Base-by-base conservation (phyloP, 2,797 vertebrate species). In the Sebastes matsubarae region DNA sequence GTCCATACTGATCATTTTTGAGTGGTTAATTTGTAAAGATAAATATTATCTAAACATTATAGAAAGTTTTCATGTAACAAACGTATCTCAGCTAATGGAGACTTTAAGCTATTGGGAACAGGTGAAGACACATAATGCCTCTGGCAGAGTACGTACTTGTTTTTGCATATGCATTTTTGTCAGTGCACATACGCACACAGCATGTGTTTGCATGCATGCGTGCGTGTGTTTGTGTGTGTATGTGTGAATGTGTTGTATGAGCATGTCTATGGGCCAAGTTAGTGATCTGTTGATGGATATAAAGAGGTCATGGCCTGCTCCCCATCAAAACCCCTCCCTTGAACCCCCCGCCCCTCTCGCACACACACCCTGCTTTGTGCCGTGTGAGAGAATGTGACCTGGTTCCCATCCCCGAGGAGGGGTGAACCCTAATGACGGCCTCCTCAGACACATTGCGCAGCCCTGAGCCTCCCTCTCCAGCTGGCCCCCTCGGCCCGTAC, bases 381-480 rank as follows among this genome's bases (percentile, higher is more conserved):
- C 84, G 83, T 93, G 92, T 92, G 92, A 94, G 94, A 95, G 94
- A 96, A 96, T 95, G 93, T 96, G 96, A 96, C 96, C 96, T 95
- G 95, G 95, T 96, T 96, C 95, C 95, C 95, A 96, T 96, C 95
- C 94, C 92, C 71, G 89, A 94, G 95, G 93, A 95, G 93, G 94
- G 92, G 93, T 87, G 92, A 90, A 84, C 94, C 92, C 92, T 90
- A 94, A 94, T 93, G 94, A 94, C 93, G 86, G 92, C 92, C 92
- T 92, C 86, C 91, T 94, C 94, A 95, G 94, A 95, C 92, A 91
- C 87, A 92, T 84, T 91, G 86, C 83, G 74, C 83, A 88, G 88
- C 76, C 82, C 85, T 61, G 87, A 87, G 92, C 92, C 94, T 94
- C 93, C 94, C 90, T 93, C 92, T 83, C 92, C 94, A 95, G 95